Conservation (phyloP, 2,888 invertebrate species). For the Cotesia congregata region DNA sequence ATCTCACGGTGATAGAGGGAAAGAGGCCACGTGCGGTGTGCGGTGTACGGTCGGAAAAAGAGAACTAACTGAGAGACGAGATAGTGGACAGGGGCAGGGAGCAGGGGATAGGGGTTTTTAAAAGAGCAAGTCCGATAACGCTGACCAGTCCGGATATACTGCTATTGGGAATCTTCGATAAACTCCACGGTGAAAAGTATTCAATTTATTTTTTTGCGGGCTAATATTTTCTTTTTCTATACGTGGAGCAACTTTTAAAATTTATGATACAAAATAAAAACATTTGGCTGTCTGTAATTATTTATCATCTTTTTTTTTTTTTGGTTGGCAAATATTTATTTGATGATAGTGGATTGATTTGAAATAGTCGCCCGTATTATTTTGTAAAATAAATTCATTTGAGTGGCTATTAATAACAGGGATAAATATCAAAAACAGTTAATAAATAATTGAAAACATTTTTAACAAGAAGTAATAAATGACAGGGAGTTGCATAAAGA, state of each 20-base stretch:
- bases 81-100: conserved; percentile 18
- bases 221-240: conserved; percentile 29
- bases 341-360: too few species aligned
- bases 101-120: conserved; percentile 29
- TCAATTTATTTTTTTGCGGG: conserved; percentile 41
- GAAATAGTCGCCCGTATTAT: too few species aligned
- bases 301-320: background rate
- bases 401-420: too few species aligned
- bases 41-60: background rate
- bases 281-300: background rate
- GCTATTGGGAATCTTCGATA: conserved; percentile 35
- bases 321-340: too few species aligned
- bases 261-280: conserved; percentile 4
- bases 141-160: conserved; percentile 47
- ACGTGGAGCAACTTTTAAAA: conserved; percentile 6
- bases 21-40: background rate
- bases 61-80: conserved; percentile 26
- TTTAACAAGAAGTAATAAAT: background rate
- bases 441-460: background rate
- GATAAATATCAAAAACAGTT: background rate
- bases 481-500: background rate
- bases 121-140: conserved; percentile 46
- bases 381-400: too few species aligned
- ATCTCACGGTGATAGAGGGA: conserved; percentile 44
- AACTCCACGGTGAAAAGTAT: conserved; percentile 43